These are phyloP conservation scores for Pseudoatta argentina DNA, from an alignment of 1,140 invertebrate species.

Conservation along the genomic window DNA sequence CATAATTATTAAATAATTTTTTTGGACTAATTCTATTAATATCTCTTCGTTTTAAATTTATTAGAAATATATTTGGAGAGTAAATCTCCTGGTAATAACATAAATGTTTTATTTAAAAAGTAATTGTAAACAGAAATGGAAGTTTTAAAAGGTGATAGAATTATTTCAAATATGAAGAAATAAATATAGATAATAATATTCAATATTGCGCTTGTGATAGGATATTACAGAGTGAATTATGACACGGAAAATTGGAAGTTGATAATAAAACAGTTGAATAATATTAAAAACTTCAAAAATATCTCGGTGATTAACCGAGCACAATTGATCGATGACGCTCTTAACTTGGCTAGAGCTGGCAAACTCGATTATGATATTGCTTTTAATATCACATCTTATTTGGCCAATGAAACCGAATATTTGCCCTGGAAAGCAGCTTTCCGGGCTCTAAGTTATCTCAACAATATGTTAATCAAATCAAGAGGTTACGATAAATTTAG, in stretches of 20 bases:
- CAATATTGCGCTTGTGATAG: conserved; percentile 78
- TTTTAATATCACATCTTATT: conserved; percentile 91
- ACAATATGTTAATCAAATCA: conserved; percentile 91
- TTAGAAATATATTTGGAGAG: background rate
- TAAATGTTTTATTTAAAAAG: background rate
- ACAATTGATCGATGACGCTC: conserved; percentile 95
- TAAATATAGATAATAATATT: conserved; percentile 18
- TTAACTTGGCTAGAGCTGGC: conserved; percentile 92
- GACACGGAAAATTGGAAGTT: conserved; percentile 92
- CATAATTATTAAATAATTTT: background rate
- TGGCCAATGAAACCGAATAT: conserved; percentile 91
- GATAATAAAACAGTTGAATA: conserved; percentile 90
- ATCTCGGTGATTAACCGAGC: conserved; percentile 94
- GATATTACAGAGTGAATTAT: conserved; percentile 95
- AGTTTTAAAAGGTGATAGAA: background rate
- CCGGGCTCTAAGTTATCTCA: conserved; percentile 90
- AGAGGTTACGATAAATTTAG: conserved; percentile 92
- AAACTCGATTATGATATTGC: conserved; percentile 89
- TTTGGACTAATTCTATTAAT: background rate
- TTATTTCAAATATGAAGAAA: background rate
- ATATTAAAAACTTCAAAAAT: conserved; percentile 86
- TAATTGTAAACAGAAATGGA: background rate
- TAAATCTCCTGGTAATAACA: background rate
- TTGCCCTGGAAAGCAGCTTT: conserved; percentile 93
- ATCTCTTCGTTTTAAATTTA: background rate